Evolutionary conservation across 2,888 invertebrate genomes (phyloP), one percentile per base, ranked within the genome.

Genomic region (Epinotia demarniana): DNA sequence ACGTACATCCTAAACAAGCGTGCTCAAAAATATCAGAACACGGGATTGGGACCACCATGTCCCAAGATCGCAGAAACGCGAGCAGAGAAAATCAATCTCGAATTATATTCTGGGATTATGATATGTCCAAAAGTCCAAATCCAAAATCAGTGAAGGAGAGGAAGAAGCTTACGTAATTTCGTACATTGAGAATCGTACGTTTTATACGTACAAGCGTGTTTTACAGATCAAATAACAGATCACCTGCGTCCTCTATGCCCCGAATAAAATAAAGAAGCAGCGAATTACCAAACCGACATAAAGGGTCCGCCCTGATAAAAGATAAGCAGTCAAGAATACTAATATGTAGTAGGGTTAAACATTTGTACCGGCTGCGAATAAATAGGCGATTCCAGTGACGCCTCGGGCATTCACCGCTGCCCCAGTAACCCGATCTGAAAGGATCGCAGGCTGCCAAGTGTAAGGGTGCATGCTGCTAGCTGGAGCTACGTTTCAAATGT

Each of bases 361-460:
- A 69, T 74, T 68, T 61, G 73, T 62, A 33, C 49, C 57, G 57
- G n/a, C 49, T 60, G 63, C 64, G 70, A 64, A 64, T 64, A 70
- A 75, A 70, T 70, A 46, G 58, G 69, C 49, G 64, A 70, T 75
- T 62, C 69, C 61, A 46, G 75, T 80, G 82, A 81, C 81, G 80
- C 80, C 80, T 78, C 81, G 83, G 87, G 81, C 87, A 79, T 86
- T 87, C 83, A 86, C 82, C 80, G 81, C 81, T 85, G 87, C 78
- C 87, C 87, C 83, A 87, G 72, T 78, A 76, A 78, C 78, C 78
- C 71, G 64, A 58, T 73, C 75, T 18, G 53, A 70, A 75, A 66
- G 75, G 70, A 66, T 73, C 62, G 73, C 61, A 62, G 39, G 33
- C 69, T 57, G 63, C 68, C 55, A 70, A 70, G 61, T 61, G n/a